Evolutionary conservation across 2,888 invertebrate species (phyloP).

Genomic region (Euphydryas editha): DNA sequence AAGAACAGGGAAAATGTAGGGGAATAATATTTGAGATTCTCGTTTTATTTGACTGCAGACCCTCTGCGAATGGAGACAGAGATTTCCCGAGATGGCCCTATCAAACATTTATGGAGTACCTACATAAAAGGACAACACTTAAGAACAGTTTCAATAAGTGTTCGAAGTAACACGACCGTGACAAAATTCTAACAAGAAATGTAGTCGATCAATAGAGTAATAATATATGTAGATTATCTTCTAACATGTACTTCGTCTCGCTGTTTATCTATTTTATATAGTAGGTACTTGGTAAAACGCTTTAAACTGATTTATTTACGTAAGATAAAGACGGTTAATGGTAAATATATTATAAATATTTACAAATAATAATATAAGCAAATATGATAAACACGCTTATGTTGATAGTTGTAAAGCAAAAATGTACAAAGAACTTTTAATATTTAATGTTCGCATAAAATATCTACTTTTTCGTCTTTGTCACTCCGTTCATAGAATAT

Average conservation of each 20-base stretch:
- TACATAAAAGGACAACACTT: conserved; percentile 83
- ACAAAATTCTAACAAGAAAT: conserved; percentile 39
- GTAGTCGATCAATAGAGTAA: conserved; percentile 7
- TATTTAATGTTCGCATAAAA: conserved; percentile 57
- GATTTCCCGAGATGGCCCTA: conserved; percentile 83
- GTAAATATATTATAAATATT: background rate
- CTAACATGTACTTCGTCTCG: background rate
- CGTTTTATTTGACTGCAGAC: conserved; percentile 83
- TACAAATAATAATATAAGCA: background rate
- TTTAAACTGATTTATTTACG: no score
- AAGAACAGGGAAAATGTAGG: conserved; percentile 79
- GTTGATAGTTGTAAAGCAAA: conserved; percentile 8
- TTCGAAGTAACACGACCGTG: conserved; percentile 65
- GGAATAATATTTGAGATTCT: conserved; percentile 83
- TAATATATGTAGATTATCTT: conserved; percentile 4
- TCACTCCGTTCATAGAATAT: conserved; percentile 75
- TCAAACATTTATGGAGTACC: conserved; percentile 83
- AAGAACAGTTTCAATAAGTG: conserved; percentile 82
- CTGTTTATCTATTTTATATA: no score
- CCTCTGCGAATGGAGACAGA: conserved; percentile 81
- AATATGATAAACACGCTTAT: background rate
- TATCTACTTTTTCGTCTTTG: conserved; percentile 67
- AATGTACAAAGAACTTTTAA: conserved; percentile 44
- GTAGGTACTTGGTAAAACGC: background rate
- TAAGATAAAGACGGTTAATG: background rate